These are phyloP conservation scores for Trachemys scripta DNA, from an alignment of 2,113 vertebrate species.

Conservation along the genomic window DNA sequence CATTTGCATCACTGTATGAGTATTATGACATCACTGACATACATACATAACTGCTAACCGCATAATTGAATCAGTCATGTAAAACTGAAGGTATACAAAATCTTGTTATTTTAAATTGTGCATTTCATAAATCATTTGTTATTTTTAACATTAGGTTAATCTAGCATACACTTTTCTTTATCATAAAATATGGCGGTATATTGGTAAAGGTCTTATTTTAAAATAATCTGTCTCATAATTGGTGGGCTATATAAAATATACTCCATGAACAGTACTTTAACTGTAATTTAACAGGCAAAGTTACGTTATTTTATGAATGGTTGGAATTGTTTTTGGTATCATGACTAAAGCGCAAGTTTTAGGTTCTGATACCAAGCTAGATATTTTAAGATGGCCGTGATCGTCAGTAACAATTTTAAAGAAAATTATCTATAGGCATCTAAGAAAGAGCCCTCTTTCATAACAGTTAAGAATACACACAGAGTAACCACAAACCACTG, in stretches of 20 bases:
- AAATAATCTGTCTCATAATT: not conserved
- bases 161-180: not conserved
- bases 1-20: not conserved
- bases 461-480: not conserved
- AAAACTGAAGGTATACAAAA: not conserved
- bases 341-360: not conserved
- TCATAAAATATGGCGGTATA: not conserved
- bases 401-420: not conserved
- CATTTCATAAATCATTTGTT: not conserved
- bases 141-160: not conserved
- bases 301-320: not conserved
- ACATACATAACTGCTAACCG: not conserved
- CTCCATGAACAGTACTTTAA: not conserved
- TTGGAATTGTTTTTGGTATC: not conserved
- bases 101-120: not conserved
- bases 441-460: not conserved
- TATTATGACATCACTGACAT: not conserved
- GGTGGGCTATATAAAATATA: not conserved
- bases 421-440: not conserved
- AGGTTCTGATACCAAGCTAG: accelerated
- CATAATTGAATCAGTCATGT: not conserved
- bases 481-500: not conserved
- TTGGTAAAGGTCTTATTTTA: not conserved
- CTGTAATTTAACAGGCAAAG: not conserved
- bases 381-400: accelerated